These are phyloP conservation scores for Tangachromis dhanisi DNA, from an alignment of 2,113 vertebrate species.

Conservation along the genomic window DNA sequence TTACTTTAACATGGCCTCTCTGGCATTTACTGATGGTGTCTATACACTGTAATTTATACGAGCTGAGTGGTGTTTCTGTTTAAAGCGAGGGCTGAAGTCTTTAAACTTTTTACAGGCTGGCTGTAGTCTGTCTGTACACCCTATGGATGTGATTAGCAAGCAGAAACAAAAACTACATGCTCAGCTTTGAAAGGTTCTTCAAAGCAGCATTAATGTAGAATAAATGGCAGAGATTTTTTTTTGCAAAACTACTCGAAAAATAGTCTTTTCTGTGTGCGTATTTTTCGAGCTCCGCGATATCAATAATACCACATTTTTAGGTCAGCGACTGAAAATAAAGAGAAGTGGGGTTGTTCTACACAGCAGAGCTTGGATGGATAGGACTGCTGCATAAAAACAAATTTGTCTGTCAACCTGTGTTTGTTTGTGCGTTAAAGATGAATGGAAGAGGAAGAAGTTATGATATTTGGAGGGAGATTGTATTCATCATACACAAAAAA, in stretches of 20 bases:
- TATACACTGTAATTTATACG: constrained; percentile 18
- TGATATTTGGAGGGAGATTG: constrained; percentile 9
- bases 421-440: constrained; percentile 39
- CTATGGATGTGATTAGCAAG: not conserved
- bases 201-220: not conserved
- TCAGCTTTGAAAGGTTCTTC: not conserved
- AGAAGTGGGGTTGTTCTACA: not conserved
- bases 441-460: constrained; percentile 16
- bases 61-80: constrained; percentile 23
- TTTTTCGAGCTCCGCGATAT: not conserved
- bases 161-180: not conserved
- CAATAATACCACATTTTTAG: not conserved
- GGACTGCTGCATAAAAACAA: not conserved
- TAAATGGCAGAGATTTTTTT: not conserved
- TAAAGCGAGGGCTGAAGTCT: constrained; percentile 9
- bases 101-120: constrained; percentile 35
- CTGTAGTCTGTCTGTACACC: not conserved
- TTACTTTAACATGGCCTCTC: not conserved
- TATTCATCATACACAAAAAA: constrained; percentile 11
- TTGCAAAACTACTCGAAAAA: not conserved
- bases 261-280: not conserved
- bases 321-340: not conserved
- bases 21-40: not conserved
- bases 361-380: not conserved
- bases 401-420: constrained; percentile 35